These are phyloP conservation scores for Onychostoma macrolepis DNA, from an alignment of 2,113 vertebrate species.

Conservation along the genomic window DNA sequence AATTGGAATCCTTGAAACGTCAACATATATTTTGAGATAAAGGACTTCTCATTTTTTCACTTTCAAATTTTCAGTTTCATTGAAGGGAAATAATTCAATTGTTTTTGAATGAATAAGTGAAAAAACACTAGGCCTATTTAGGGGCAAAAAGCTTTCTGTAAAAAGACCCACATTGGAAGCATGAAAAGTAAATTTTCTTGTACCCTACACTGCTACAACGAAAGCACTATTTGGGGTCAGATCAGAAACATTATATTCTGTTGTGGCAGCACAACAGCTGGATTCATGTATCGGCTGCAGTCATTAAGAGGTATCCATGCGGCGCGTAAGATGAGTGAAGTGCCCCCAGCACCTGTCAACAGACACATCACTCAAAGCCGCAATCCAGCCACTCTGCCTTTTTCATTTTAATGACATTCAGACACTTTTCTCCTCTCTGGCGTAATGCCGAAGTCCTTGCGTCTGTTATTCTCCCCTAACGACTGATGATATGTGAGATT, in stretches of 20 bases:
- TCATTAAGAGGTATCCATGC: background rate
- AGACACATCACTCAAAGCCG: background rate
- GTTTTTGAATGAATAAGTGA: background rate
- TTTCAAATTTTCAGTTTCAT: background rate
- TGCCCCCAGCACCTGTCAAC: constrained; percentile 14
- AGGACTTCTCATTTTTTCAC: background rate
- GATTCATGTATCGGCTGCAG: background rate
- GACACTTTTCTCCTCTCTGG: constrained; percentile 29
- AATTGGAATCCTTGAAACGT: background rate
- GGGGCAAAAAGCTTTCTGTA: background rate
- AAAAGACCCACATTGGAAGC: background rate
- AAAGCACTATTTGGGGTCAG: background rate
- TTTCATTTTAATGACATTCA: constrained; percentile 41
- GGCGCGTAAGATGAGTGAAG: background rate
- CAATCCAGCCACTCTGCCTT: constrained; percentile 28
- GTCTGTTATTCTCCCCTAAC: constrained; percentile 9
- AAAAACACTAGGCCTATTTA: background rate
- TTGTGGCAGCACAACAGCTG: background rate
- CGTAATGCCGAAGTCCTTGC: constrained; percentile 10
- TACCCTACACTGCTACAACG: background rate
- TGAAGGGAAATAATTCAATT: background rate
- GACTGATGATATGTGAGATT: constrained; percentile 30
- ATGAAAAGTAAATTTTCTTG: background rate
- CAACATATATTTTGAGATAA: background rate
- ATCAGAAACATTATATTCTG: background rate